Base-by-base conservation (phyloP, 1,140 invertebrate species). In the Anoplophora glabripennis region DNA sequence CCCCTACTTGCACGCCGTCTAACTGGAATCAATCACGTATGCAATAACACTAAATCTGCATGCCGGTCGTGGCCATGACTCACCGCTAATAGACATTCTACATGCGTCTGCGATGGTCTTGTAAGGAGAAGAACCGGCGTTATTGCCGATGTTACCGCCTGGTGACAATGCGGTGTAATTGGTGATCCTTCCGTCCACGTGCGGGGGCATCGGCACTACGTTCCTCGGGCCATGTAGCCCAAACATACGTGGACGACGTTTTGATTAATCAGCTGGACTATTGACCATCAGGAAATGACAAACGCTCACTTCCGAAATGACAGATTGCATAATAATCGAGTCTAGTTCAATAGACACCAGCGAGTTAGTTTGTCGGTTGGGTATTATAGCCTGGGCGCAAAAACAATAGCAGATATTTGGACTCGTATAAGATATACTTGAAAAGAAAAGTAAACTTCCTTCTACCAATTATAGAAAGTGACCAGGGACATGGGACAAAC, bases 1-100 rank as follows among this genome's bases (percentile, higher is more conserved):
- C 60, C 55, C 52, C 36, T 44, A 53, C 48, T 58, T 62, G 55
- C 54, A 58, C 41, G 53, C 28, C 48, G 54, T 62, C 58, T 51
- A 64, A 61, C 35, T 53, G 34, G 48, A 66, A 66, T 68, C 66
- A 66, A 68, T 68, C 66, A 68, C 58, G 47, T 60, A 38, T 58
- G 66, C 66, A 68, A 66, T 68, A 68, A 68, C 66, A 68, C 56
- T 68, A 68, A 68, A 68, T 68, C 61, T 68, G 64, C 64, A 68
- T 68, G 64, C 61, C 47, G 53, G 56, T 63, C 64, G 66, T 65
- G 63, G 58, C 18, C 64, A 66, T 68, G 66, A 65, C 45, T 68
- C 66, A 61, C 45, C 47, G 55, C 56, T 68, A 68, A 68, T 68
- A 68, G 64, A 59, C 66, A 59, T 68, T 68, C 64, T 44, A 64